These are phyloP conservation scores for Bellardia pandia DNA, from an alignment of 2,888 invertebrate genomes.

Conservation along the genomic window DNA sequence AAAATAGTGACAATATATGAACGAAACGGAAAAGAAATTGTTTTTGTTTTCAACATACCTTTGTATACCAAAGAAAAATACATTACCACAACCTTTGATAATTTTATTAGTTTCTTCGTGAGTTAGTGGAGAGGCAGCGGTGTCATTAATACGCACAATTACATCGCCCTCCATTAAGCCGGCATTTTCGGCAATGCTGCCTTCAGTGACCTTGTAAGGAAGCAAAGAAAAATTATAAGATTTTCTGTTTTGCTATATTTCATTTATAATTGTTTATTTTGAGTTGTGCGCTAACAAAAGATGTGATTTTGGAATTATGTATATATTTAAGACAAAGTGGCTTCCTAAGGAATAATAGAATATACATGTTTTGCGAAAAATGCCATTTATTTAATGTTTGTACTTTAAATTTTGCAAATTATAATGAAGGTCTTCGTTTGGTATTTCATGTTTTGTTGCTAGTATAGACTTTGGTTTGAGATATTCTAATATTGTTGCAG, in stretches of 20 bases:
- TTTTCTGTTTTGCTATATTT: not conserved
- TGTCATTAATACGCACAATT: constrained; percentile 90
- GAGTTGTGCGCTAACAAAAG: not conserved
- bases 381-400: too few species aligned
- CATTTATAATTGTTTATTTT: not conserved
- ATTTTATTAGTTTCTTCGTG: constrained; percentile 92
- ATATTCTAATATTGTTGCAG: too few species aligned
- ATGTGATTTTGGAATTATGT: not conserved
- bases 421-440: too few species aligned
- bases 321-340: not conserved
- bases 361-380: too few species aligned
- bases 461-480: too few species aligned
- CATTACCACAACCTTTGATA: constrained; percentile 89
- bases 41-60: constrained; percentile 76
- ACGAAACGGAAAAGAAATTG: not conserved
- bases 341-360: too few species aligned
- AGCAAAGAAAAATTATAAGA: constrained; percentile 42
- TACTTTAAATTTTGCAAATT: too few species aligned
- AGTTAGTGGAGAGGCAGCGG: constrained; percentile 87
- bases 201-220: constrained; percentile 89
- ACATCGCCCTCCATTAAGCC: constrained; percentile 94
- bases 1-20: not conserved
- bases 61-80: constrained; percentile 87
- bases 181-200: constrained; percentile 91
- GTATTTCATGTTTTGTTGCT: too few species aligned